phyloP scores from a whole-genome alignment of 1,140 invertebrate genomes.

The Cylas formicarius region DNA sequence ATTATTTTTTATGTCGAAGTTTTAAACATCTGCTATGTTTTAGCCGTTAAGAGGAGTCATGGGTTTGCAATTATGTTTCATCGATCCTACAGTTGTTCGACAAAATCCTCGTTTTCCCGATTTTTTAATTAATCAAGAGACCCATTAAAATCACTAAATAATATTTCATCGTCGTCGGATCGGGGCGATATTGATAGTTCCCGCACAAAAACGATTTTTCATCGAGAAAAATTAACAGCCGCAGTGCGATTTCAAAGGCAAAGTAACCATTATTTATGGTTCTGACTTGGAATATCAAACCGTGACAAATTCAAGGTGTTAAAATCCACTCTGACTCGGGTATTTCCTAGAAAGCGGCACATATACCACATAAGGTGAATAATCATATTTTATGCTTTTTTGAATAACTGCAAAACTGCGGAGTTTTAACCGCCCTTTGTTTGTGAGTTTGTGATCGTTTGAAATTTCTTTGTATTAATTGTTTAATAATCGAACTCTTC shows the following conservation, averaged over 20 bases:
- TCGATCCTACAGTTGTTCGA: slow-evolving; percentile 17
- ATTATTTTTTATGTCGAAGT: too few relatives aligned
- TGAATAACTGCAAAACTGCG: too few relatives aligned
- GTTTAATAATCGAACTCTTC: too few relatives aligned
- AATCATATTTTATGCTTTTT: background rate
- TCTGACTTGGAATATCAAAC: slow-evolving; percentile 18
- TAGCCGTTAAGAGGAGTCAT: too few relatives aligned
- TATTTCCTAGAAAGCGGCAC: slow-evolving; percentile 15
- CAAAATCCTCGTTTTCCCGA: slow-evolving; percentile 19
- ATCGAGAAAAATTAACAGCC: slow-evolving; percentile 24
- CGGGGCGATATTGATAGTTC: slow-evolving; percentile 20
- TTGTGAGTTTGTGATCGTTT: too few relatives aligned
- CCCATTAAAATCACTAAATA: slow-evolving; percentile 24
- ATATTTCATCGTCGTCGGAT: slow-evolving; percentile 19
- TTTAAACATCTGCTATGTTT: too few relatives aligned
- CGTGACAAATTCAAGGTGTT: slow-evolving; percentile 25
- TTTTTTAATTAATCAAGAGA: slow-evolving; percentile 25
- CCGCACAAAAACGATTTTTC: slow-evolving; percentile 24
- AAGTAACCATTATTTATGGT: slow-evolving; percentile 20
- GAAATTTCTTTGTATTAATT: too few relatives aligned
- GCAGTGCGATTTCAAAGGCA: slow-evolving; percentile 16
- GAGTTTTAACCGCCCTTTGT: too few relatives aligned
- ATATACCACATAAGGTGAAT: slow-evolving; percentile 18
- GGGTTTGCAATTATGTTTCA: too few relatives aligned
- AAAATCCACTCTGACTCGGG: slow-evolving; percentile 15